A percentile compares a stretch with the other conserved stretches of the same genome.
phyloP scores from a whole-genome alignment of 2,113 vertebrate genomes.

The Saguinus midas region DNA sequence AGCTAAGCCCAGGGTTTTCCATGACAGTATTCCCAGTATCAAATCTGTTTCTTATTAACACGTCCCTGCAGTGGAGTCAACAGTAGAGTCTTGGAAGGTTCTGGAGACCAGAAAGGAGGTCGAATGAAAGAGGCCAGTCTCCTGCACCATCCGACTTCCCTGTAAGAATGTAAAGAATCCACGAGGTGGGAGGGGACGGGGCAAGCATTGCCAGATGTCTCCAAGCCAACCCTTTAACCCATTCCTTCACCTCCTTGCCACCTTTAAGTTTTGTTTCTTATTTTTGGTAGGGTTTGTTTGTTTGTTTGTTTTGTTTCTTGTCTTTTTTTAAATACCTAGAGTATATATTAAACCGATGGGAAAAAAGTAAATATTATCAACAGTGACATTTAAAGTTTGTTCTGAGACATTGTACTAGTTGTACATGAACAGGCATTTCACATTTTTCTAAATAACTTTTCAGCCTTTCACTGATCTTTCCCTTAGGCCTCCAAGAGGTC shows the following conservation, averaged over 20 bases:
- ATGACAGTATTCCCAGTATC: background rate
- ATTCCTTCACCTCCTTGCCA: background rate
- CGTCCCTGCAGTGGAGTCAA: background rate
- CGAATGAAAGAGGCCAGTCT: background rate
- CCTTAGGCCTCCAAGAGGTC: accelerated
- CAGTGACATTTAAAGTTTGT: background rate
- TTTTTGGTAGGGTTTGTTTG: background rate
- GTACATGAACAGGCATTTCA: background rate
- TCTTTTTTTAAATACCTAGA: background rate
- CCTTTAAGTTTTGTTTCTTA: background rate
- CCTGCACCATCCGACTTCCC: no score
- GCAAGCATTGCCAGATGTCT: background rate
- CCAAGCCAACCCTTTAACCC: background rate
- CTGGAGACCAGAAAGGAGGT: background rate
- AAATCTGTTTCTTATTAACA: conserved; percentile 19
- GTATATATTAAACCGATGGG: background rate
- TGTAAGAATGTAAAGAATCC: background rate
- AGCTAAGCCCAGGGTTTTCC: background rate
- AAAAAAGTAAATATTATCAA: background rate
- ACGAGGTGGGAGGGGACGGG: accelerated
- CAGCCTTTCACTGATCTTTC: background rate
- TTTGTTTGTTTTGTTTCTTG: background rate
- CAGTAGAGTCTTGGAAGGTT: background rate
- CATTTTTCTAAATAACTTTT: background rate
- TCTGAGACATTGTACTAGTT: background rate